Conservation (phyloP, 2,113 vertebrate genomes). For the Cygnus atratus region DNA sequence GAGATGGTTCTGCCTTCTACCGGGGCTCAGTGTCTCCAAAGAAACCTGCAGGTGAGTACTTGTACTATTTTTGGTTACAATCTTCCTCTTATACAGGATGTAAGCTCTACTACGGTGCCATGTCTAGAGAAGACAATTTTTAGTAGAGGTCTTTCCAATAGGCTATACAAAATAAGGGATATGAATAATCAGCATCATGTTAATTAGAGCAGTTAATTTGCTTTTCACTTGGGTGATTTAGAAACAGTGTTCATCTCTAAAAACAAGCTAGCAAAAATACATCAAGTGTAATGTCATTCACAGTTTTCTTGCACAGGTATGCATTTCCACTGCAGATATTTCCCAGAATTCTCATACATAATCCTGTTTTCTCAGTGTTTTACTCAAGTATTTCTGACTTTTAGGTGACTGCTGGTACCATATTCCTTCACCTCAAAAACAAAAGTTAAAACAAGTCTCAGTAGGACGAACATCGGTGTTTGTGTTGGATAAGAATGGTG, state of each 20-base stretch:
- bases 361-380: neutral
- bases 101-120: neutral
- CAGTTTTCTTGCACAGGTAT: neutral
- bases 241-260: neutral
- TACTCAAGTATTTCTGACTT: constrained; percentile 7
- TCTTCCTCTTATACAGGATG: neutral
- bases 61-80: neutral
- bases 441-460: constrained; percentile 92
- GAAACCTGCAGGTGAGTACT: constrained; percentile 85
- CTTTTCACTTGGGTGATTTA: neutral
- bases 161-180: neutral
- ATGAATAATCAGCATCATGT: neutral
- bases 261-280: neutral
- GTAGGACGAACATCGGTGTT: constrained; percentile 90
- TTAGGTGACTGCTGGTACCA: constrained; percentile 96
- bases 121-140: neutral
- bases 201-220: neutral
- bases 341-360: neutral
- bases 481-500: constrained; percentile 91
- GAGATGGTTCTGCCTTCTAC: constrained; percentile 93
- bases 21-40: constrained; percentile 88
- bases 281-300: neutral
- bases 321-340: neutral
- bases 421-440: constrained; percentile 90
- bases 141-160: neutral